A percentile compares a stretch with the other conserved stretches of the same genome.
Conservation (phyloP, 2,113 vertebrate species). For the Trinectes maculatus region DNA sequence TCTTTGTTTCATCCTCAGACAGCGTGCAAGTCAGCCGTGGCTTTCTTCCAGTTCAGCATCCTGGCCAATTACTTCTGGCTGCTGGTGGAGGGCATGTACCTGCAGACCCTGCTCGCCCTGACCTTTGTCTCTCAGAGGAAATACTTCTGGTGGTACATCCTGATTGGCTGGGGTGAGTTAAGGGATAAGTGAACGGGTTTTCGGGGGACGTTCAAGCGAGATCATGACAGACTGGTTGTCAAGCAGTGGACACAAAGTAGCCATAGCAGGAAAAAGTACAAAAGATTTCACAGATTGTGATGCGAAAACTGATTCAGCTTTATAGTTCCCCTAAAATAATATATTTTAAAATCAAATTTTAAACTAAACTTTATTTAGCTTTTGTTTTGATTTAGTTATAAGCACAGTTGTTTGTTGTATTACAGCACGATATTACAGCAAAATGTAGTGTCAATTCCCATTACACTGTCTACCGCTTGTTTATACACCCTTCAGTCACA, state of each 20-base stretch:
- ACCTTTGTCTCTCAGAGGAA: constrained; percentile 88
- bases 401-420: too few species aligned
- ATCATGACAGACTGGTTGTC: too few species aligned
- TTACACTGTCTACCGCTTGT: neutral
- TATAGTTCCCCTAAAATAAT: too few species aligned
- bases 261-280: too few species aligned
- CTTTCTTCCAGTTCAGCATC: constrained; percentile 90
- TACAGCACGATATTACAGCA: too few species aligned
- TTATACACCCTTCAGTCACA: neutral
- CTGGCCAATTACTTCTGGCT: constrained; percentile 92
- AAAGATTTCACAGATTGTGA: too few species aligned
- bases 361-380: too few species aligned
- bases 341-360: too few species aligned
- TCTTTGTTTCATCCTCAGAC: constrained; percentile 64
- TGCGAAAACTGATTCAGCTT: too few species aligned
- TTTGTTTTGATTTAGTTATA: too few species aligned
- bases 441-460: too few species aligned
- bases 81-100: constrained; percentile 91
- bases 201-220: neutral
- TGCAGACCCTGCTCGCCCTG: constrained; percentile 88
- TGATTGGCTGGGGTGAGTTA: constrained; percentile 89
- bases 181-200: neutral
- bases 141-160: constrained; percentile 90
- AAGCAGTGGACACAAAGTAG: neutral
- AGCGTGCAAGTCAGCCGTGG: constrained; percentile 85